These are phyloP conservation scores for Lepetodrilus schrolli DNA, from an alignment of 2,888 invertebrate genomes.

Conservation along the genomic window DNA sequence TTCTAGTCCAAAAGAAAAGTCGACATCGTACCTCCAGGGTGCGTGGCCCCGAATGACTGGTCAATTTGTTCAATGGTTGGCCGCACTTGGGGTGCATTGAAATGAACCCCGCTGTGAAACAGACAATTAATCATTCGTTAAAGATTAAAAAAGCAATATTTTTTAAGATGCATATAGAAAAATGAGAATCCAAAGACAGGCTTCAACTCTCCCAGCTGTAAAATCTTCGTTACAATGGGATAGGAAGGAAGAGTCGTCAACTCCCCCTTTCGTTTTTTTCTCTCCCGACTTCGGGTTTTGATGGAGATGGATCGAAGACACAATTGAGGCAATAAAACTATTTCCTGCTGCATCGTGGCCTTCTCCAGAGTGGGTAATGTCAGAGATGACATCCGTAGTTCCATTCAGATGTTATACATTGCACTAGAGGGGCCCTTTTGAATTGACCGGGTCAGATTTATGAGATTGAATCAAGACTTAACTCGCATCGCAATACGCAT, in stretches of 20 bases:
- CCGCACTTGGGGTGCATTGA: constrained; percentile 89
- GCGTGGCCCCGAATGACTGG: constrained; percentile 98
- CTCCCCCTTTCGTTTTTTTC: background rate
- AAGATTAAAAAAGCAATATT: constrained; percentile 1
- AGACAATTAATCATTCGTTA: constrained; percentile 33
- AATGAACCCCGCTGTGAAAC: constrained; percentile 71
- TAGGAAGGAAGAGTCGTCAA: background rate
- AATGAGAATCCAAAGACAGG: background rate
- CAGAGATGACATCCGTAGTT: background rate
- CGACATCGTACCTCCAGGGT: constrained; percentile 83
- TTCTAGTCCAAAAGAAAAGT: background rate
- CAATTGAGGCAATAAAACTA: constrained; percentile 19
- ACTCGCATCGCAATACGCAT: background rate
- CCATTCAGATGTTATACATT: background rate
- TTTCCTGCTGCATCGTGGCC: background rate
- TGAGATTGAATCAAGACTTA: background rate
- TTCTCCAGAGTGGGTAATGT: background rate
- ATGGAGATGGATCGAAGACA: background rate
- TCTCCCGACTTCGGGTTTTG: background rate
- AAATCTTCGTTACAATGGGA: constrained; percentile 5
- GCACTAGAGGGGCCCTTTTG: background rate
- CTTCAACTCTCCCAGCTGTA: background rate
- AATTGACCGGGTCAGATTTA: constrained; percentile 11
- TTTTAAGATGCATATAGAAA: background rate
- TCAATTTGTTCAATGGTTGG: constrained; percentile 99